A percentile compares a stretch with the other conserved stretches of the same genome.
phyloP scores from a whole-genome alignment of 2,797 vertebrate species.

The Ataeniobius toweri region DNA sequence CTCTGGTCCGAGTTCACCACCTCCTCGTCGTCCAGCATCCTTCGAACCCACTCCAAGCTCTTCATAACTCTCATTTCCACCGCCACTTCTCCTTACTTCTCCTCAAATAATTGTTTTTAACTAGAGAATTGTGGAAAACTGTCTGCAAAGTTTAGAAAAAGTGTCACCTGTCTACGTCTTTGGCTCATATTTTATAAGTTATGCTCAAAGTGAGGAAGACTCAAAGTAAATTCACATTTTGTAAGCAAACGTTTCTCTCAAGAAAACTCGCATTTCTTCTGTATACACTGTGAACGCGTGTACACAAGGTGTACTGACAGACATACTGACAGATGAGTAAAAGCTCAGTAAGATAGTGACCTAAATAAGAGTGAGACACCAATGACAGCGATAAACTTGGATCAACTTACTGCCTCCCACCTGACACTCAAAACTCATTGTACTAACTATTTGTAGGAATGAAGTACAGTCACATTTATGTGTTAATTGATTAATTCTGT shows the following conservation, averaged over 20 bases:
- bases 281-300: not conserved
- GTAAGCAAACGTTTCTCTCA: not conserved
- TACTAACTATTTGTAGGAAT: conserved; percentile 14
- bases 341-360: conserved; percentile 6
- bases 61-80: no score
- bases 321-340: not conserved
- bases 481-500: conserved; percentile 40
- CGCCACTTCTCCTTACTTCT: no score
- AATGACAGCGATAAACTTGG: conserved; percentile 19
- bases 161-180: not conserved
- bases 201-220: not conserved
- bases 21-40: no score
- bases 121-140: not conserved
- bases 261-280: not conserved
- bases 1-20: no score
- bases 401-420: conserved; percentile 20
- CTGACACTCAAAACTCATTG: conserved; percentile 30
- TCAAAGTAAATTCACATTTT: not conserved
- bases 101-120: not conserved
- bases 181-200: not conserved
- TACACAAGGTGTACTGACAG: not conserved
- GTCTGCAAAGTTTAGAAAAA: not conserved
- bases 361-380: conserved; percentile 7
- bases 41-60: no score
- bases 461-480: conserved; percentile 27